Percentiles rank a stretch among this genome's conserved stretches.
Conservation (phyloP, 2,113 vertebrate genomes). For the Mola mola region DNA sequence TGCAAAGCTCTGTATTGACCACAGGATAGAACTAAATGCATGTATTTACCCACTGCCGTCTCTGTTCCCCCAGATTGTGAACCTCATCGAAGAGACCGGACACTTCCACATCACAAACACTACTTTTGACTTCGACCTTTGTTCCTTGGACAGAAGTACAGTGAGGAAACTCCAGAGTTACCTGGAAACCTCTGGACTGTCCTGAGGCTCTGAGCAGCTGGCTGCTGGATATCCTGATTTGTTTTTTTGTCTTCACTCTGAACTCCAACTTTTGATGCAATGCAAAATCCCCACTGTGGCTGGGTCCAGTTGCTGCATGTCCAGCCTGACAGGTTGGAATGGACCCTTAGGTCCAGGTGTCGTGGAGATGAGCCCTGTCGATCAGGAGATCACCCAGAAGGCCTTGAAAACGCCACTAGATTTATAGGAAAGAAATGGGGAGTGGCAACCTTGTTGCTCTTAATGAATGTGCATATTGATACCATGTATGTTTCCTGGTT, state of each 20-base stretch:
- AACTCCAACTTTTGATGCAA: constrained; percentile 79
- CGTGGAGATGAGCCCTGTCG: constrained; percentile 77
- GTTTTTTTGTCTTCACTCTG: background rate
- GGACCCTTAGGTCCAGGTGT: constrained; percentile 19
- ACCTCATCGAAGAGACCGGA: constrained; percentile 99
- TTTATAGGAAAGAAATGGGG: constrained; percentile 73
- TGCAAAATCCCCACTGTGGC: constrained; percentile 66
- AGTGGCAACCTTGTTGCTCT: constrained; percentile 77
- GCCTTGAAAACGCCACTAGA: constrained; percentile 85
- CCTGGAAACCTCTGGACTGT: constrained; percentile 91
- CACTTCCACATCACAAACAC: constrained; percentile 99
- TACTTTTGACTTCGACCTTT: constrained; percentile 99
- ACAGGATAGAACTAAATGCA: too few relatives aligned
- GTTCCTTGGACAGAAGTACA: constrained; percentile 96
- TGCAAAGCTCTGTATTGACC: too few relatives aligned
- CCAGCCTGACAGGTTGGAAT: constrained; percentile 28
- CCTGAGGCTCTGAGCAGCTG: constrained; percentile 85
- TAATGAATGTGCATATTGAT: constrained; percentile 89
- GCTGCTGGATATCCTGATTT: constrained; percentile 69
- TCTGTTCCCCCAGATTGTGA: constrained; percentile 89
- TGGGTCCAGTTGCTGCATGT: constrained; percentile 21
- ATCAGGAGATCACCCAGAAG: constrained; percentile 89
- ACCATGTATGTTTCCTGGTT: constrained; percentile 81
- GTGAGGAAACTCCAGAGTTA: constrained; percentile 98
- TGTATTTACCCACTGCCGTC: background rate